Evolutionary conservation across 1,140 invertebrate genomes (phyloP), one percentile per base, ranked within the genome.

Genomic region (Cyphomyrmex costatus): DNA sequence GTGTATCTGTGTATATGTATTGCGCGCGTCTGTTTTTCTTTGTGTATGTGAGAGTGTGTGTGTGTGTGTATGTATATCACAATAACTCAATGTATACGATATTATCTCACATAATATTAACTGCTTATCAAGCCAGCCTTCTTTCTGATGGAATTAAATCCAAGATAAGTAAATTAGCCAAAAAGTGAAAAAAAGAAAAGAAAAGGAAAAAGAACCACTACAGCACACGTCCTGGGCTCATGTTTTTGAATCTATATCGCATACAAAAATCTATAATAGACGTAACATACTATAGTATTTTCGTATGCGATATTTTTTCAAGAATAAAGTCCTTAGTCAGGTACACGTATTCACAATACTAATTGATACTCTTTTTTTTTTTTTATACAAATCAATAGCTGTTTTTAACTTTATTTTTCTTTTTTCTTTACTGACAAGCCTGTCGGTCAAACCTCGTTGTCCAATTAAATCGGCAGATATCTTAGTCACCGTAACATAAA

Each of bases 21-120:
- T 24, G 61, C 7, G 27, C 14, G 27, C 21, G 21, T 33, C 4
- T 74, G 0, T 58, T 61, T 61, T 27, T 42, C 2, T 61, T 65
- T 77, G 63, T 33, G 49, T 36, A 4, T 70, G 49, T n/a, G n/a
- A n/a, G n/a, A n/a, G n/a, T 36, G n/a, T 14, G 14, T 58, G 61
- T 60, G 36, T 76, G 53, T 65, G 36, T 86, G 27, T 87, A 80
- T 87, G 63, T 87, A 77, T 87, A 90, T 90, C 89, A 90, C 89
- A 90, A 85, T 79, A 89, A 85, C 66, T 89, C 77, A 82, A 79
- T 87, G 70, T 76, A 66, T 85, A 90, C 42, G 61, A 78, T 86
- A 89, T 65, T 71, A 84, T 77, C 74, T 70, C 77, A 78, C 70
- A 86, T 74, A 80, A 56, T 63, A 87, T 51, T 89, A 79, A 84